phyloP scores from a whole-genome alignment of 1,140 invertebrate species.

The Pararge aegeria region DNA sequence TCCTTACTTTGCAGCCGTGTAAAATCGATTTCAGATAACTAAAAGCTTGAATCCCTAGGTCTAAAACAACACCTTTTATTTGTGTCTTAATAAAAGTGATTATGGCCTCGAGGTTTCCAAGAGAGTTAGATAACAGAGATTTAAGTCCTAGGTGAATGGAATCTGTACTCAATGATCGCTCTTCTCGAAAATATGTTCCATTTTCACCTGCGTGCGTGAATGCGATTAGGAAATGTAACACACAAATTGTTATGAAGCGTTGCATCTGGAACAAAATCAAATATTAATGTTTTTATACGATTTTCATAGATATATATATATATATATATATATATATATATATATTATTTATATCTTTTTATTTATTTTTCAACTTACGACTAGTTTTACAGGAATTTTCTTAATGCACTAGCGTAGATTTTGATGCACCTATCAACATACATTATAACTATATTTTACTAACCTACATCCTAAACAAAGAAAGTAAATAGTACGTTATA shows the following conservation, averaged over 20 bases:
- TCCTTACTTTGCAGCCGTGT: conserved; percentile 37
- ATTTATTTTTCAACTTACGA: too few species aligned
- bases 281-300: neutral
- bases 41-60: conserved; percentile 34
- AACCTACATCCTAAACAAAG: too few species aligned
- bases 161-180: conserved; percentile 2
- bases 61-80: conserved; percentile 42
- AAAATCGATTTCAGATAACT: conserved; percentile 32
- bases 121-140: conserved; percentile 17
- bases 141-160: conserved; percentile 8
- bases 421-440: too few species aligned
- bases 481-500: too few species aligned
- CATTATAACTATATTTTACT: too few species aligned
- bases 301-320: neutral
- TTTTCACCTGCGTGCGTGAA: conserved; percentile 10
- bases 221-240: neutral
- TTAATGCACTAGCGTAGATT: too few species aligned
- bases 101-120: conserved; percentile 26
- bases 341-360: too few species aligned
- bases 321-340: neutral
- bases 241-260: neutral
- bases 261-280: conserved; percentile 24
- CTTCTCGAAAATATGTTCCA: neutral
- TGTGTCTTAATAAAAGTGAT: conserved; percentile 40
- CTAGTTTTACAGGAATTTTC: too few species aligned